A percentile compares a stretch with the other conserved stretches of the same genome.
Conservation (phyloP, 2,888 invertebrate genomes). For the Acleris literana region DNA sequence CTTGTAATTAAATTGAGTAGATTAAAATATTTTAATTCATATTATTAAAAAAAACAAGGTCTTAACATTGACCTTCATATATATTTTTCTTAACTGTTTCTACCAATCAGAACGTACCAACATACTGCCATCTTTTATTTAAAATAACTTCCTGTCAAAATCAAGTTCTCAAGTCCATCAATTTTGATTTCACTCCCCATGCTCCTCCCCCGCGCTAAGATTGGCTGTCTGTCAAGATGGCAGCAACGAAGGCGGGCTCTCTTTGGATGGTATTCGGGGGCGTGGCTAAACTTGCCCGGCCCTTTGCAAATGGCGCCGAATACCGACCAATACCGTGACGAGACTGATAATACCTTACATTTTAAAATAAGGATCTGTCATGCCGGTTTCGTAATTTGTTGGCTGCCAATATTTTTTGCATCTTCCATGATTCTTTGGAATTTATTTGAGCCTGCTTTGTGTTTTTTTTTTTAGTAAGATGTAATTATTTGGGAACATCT, state of each 20-base stretch:
- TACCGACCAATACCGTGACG: constrained; percentile 67
- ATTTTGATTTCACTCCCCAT: constrained; percentile 24
- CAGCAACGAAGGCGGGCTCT: constrained; percentile 60
- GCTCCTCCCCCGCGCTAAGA: constrained; percentile 58
- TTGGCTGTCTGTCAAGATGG: constrained; percentile 67
- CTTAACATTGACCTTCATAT: no score
- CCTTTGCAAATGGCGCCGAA: constrained; percentile 81
- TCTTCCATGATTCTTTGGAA: neutral
- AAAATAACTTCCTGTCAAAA: neutral
- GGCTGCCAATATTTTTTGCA: constrained; percentile 4
- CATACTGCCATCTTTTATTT: constrained; percentile 15
- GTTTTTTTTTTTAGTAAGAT: no score
- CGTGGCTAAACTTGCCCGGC: constrained; percentile 64
- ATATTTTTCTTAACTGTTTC: neutral
- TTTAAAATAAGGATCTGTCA: constrained; percentile 51
- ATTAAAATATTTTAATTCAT: no score
- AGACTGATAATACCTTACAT: constrained; percentile 51
- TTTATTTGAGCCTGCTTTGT: neutral
- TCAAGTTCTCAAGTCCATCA: constrained; percentile 24
- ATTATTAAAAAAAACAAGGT: no score
- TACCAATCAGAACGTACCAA: constrained; percentile 8
- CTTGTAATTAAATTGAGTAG: no score
- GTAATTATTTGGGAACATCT: no score
- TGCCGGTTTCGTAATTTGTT: constrained; percentile 18
- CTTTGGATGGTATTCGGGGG: constrained; percentile 61